Evolutionary conservation across 2,113 vertebrate genomes (phyloP), one percentile per base, ranked within the genome.

Genomic region (Myocastor coypus): DNA sequence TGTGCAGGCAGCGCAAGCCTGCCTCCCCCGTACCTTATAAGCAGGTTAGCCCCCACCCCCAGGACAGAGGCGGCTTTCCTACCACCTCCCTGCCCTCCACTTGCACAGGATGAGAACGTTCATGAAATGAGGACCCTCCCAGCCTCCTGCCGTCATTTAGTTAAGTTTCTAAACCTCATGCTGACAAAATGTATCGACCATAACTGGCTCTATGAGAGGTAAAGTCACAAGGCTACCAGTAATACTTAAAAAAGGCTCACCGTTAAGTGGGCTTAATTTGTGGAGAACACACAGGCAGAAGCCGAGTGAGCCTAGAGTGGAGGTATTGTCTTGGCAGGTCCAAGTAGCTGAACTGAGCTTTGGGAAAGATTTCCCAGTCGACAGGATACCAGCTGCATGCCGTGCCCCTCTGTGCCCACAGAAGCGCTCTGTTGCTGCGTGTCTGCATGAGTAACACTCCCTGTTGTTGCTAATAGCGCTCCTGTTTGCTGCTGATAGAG

Each of bases 171-270:
- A 7, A 63, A 63, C 61, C 59, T 63, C 61, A 63, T 2, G 24
- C 3, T 63, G 61, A 63, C 61, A 63, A 22, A 63, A 10, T 63
- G 24, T 63, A 63, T 63, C 61, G 6, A 61, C 59, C 61, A 63
- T 28, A 63, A 24, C 83, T 37, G 87, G 84, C 78, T n/a, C 87
- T 7, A 2, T 0, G 52, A 78, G 37, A 89, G 71, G 84, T 46
- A 42, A 92, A 83, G 73, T 91, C 97, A 94, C 61, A 69, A 77
- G 94, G 71, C 61, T 80, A 73, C 73, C n/a, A 32, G 42, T 73
- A 66, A 94, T 95, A 87, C 37, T 71, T 40, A 55, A 85, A 85
- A 78, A 46, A 28, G 32, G 11, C 57, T 86, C n/a, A 46, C 82
- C 37, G 69, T 14, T 14, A 26, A 50, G 32, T 28, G 34, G 71